Conservation (phyloP, 2,888 invertebrate species). For the Schrankia costaestrigalis region DNA sequence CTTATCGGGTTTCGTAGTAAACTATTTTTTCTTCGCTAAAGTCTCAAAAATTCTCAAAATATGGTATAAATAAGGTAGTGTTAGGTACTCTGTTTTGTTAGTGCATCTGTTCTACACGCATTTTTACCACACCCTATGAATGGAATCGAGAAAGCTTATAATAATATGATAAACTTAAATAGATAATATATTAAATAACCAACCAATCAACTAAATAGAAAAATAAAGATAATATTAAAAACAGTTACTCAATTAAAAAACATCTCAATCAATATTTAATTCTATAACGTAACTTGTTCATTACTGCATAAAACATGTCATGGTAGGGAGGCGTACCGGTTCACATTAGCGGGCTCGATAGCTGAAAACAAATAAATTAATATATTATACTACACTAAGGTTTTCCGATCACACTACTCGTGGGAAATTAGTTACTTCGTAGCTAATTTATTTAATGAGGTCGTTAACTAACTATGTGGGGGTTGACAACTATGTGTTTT, state of each 20-base stretch:
- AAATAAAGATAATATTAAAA: not conserved
- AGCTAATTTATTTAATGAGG: slow-evolving; percentile 35
- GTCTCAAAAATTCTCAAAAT: too few relatives aligned
- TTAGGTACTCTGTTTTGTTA: too few relatives aligned
- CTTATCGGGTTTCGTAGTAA: too few relatives aligned
- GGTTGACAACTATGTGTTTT: slow-evolving; percentile 27
- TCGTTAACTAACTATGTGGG: slow-evolving; percentile 31
- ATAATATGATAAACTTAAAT: too few relatives aligned
- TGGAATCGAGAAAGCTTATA: too few relatives aligned
- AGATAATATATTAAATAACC: not conserved
- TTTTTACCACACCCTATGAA: too few relatives aligned
- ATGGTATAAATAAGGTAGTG: too few relatives aligned
- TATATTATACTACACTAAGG: slow-evolving; percentile 61
- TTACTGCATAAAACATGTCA: slow-evolving; percentile 47
- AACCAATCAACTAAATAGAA: not conserved
- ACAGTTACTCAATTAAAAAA: slow-evolving; percentile 7
- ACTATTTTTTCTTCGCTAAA: too few relatives aligned
- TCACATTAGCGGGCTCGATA: slow-evolving; percentile 68
- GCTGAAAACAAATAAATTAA: slow-evolving; percentile 75
- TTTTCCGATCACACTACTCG: slow-evolving; percentile 59
- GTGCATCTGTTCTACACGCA: too few relatives aligned
- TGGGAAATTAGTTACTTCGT: slow-evolving; percentile 53
- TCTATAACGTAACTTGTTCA: slow-evolving; percentile 33
- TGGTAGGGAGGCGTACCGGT: slow-evolving; percentile 43
- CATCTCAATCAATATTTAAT: slow-evolving; percentile 6